Conservation (phyloP, 2,113 vertebrate species). For the Actenoides hombroni region DNA sequence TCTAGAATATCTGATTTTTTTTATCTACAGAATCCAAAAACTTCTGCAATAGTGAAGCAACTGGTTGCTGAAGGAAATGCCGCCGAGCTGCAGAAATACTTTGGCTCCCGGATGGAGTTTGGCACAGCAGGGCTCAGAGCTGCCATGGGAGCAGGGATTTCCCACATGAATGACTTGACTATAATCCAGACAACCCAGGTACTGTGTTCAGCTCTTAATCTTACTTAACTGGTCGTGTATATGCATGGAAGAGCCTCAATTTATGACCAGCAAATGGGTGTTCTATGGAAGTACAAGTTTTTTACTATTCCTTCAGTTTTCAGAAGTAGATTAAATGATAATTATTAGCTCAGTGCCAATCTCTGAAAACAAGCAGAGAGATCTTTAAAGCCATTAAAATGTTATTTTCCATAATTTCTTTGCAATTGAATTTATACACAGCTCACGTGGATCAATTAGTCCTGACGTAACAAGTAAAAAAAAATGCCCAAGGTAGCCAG, state of each 20-base stretch:
- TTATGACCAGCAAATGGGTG: background rate
- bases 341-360: background rate
- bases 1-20: background rate
- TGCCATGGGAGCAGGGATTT: slow-evolving; percentile 90
- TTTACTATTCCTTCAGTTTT: background rate
- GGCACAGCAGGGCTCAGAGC: slow-evolving; percentile 94
- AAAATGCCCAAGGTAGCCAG: background rate
- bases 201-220: background rate
- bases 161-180: slow-evolving; percentile 94
- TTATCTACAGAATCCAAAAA: slow-evolving; percentile 87
- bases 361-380: background rate
- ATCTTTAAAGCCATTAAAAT: background rate
- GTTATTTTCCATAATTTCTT: background rate
- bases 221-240: background rate
- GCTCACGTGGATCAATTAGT: background rate
- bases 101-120: slow-evolving; percentile 92
- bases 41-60: slow-evolving; percentile 77
- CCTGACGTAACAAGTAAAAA: background rate
- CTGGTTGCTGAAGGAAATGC: slow-evolving; percentile 76
- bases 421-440: background rate
- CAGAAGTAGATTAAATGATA: background rate
- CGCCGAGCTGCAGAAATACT: slow-evolving; percentile 83
- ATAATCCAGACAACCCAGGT: slow-evolving; percentile 96
- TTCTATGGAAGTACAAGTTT: background rate
- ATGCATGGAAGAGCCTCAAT: background rate